phyloP scores from a whole-genome alignment of 2,113 vertebrate species.

The Pyxicephalus adspersus region DNA sequence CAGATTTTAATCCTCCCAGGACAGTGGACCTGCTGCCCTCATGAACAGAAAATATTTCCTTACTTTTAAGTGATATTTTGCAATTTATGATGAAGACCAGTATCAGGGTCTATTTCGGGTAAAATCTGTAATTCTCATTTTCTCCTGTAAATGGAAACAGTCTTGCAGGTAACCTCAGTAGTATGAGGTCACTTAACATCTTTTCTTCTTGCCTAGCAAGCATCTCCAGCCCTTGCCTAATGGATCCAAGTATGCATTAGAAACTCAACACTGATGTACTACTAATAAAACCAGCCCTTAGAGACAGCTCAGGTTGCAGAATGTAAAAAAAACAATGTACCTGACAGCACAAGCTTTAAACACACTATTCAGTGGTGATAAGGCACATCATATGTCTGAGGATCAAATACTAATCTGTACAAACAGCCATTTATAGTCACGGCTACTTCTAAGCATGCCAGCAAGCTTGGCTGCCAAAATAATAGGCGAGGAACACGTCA shows the following conservation, averaged over 20 bases:
- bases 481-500: conserved; percentile 33
- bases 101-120: not conserved
- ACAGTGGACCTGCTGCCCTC: not conserved
- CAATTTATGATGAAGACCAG: not conserved
- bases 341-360: not conserved
- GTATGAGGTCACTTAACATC: conserved; percentile 1
- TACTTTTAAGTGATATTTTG: not conserved
- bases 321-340: not conserved
- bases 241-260: not conserved
- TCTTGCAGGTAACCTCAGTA: not conserved
- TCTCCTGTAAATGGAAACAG: not conserved
- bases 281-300: conserved; percentile 1
- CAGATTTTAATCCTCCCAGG: too few relatives aligned
- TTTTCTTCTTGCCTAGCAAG: not conserved
- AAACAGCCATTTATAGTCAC: conserved; percentile 22
- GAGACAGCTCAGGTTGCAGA: conserved; percentile 17
- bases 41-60: not conserved
- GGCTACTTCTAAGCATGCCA: not conserved
- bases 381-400: not conserved
- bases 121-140: not conserved
- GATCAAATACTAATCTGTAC: not conserved
- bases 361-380: not conserved
- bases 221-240: not conserved
- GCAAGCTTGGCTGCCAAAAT: conserved; percentile 4
- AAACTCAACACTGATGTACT: conserved; percentile 23